phyloP scores from a whole-genome alignment of 2,888 invertebrate genomes.

The Crematogaster levior region DNA sequence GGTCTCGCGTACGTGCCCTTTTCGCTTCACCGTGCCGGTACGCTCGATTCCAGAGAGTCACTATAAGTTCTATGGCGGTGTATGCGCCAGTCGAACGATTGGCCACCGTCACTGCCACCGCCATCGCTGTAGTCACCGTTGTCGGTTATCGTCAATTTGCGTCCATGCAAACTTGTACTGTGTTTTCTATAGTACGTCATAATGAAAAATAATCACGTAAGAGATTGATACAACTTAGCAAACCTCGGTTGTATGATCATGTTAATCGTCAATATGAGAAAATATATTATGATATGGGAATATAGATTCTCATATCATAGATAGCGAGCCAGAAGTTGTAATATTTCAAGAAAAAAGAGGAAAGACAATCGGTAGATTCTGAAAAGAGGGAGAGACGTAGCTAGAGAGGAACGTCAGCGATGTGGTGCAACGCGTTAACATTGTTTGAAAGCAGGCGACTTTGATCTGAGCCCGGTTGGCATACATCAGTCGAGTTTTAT shows the following conservation, averaged over 20 bases:
- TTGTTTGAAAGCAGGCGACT: constrained; percentile 85
- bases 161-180: neutral
- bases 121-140: constrained; percentile 3
- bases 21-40: constrained; percentile 61
- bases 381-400: constrained; percentile 21
- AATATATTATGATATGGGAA: too few relatives aligned
- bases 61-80: neutral
- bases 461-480: constrained; percentile 83
- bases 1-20: constrained; percentile 74
- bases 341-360: constrained; percentile 20
- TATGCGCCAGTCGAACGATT: constrained; percentile 21
- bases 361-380: neutral
- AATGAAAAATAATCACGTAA: neutral
- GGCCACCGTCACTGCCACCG: neutral
- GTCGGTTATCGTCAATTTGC: constrained; percentile 23
- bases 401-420: constrained; percentile 31
- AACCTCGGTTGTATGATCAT: neutral
- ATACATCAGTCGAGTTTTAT: constrained; percentile 83
- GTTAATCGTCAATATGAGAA: too few relatives aligned
- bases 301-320: too few relatives aligned
- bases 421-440: constrained; percentile 78
- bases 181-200: neutral
- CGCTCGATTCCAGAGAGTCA: constrained; percentile 57
- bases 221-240: neutral
- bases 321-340: neutral